phyloP scores from a whole-genome alignment of 2,888 invertebrate genomes.

The Charanyca ferruginea region DNA sequence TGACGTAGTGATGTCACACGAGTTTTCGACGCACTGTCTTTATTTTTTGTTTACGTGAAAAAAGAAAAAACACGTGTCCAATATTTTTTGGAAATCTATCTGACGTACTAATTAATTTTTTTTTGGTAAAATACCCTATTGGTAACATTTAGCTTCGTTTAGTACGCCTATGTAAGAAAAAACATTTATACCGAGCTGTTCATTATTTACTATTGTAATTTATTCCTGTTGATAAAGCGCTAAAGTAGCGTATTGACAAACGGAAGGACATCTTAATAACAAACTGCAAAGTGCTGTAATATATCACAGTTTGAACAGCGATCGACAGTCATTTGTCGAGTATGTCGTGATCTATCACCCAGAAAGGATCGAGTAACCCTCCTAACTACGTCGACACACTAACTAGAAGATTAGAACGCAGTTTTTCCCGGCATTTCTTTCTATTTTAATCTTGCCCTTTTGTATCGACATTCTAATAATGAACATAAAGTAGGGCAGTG shows the following conservation, averaged over 20 bases:
- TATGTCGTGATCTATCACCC: slow-evolving; percentile 28
- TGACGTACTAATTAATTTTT: too few species aligned
- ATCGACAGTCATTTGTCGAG: slow-evolving; percentile 44
- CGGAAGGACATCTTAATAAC: not conserved
- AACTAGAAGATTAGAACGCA: slow-evolving; percentile 24
- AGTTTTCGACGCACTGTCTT: too few species aligned
- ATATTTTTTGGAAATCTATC: too few species aligned
- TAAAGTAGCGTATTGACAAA: not conserved
- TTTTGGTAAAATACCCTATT: too few species aligned
- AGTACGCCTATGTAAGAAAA: too few species aligned
- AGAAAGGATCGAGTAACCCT: slow-evolving; percentile 2
- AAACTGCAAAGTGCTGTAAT: slow-evolving; percentile 29
- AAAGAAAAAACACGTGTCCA: too few species aligned
- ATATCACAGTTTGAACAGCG: slow-evolving; percentile 5
- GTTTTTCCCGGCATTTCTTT: slow-evolving; percentile 27
- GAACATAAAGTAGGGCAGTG: slow-evolving; percentile 32
- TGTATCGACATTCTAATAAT: slow-evolving; percentile 31
- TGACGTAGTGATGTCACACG: too few species aligned
- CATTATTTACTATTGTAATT: not conserved
- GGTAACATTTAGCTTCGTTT: too few species aligned
- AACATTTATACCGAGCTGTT: too few species aligned
- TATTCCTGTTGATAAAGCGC: not conserved
- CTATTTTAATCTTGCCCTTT: slow-evolving; percentile 54
- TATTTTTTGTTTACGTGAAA: too few species aligned
- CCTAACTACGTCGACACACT: slow-evolving; percentile 4